Conservation (phyloP, 1,140 invertebrate genomes). For the Drosophila murphyi region DNA sequence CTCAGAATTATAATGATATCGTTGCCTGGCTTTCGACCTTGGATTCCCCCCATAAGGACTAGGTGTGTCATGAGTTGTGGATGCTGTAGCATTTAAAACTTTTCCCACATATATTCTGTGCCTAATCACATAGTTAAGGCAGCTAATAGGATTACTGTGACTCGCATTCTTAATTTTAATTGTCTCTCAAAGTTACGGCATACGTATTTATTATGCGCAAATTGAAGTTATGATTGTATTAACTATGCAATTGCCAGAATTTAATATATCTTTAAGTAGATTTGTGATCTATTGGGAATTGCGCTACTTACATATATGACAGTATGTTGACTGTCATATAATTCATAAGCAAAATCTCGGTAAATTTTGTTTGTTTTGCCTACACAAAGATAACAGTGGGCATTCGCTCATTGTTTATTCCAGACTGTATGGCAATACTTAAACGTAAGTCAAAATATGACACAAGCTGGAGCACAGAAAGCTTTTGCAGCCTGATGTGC, state of each 20-base stretch:
- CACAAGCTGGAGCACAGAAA: constrained; percentile 7
- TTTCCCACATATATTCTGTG: not conserved
- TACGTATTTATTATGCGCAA: too few species aligned
- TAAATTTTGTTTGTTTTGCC: not conserved
- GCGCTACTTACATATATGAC: too few species aligned
- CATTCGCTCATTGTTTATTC: constrained; percentile 21
- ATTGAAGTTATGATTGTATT: too few species aligned
- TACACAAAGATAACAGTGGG: not conserved
- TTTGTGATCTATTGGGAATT: too few species aligned
- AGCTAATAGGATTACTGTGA: too few species aligned
- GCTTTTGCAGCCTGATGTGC: constrained; percentile 34
- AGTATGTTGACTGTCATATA: not conserved
- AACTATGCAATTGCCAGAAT: too few species aligned
- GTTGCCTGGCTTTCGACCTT: not conserved
- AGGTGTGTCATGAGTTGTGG: not conserved
- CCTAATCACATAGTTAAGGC: too few species aligned
- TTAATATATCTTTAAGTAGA: too few species aligned
- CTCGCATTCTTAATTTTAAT: too few species aligned
- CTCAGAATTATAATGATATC: constrained; percentile 42
- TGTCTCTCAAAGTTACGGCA: too few species aligned
- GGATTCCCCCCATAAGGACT: not conserved
- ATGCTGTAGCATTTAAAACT: constrained; percentile 5
- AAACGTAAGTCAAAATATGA: not conserved
- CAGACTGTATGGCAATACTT: constrained; percentile 9
- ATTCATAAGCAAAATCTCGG: not conserved